phyloP scores from a whole-genome alignment of 2,113 vertebrate genomes.

The Typhlomys cinereus region DNA sequence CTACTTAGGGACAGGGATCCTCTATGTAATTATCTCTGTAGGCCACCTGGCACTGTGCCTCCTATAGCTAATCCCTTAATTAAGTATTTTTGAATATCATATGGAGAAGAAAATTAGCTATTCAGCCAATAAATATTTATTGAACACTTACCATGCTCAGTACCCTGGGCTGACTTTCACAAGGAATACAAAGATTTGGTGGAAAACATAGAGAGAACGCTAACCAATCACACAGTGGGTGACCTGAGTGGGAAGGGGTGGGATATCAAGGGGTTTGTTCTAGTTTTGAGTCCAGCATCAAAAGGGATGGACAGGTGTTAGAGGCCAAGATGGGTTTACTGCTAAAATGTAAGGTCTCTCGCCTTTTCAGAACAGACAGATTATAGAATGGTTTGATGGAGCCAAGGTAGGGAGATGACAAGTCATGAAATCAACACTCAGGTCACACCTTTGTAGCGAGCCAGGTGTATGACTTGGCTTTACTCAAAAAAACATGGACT shows the following conservation, averaged over 20 bases:
- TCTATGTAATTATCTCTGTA: slow-evolving; percentile 57
- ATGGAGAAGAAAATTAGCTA: slow-evolving; percentile 57
- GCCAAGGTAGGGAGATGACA: neutral
- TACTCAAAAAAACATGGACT: neutral
- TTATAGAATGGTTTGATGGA: neutral
- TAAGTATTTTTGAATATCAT: slow-evolving; percentile 62
- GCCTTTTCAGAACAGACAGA: neutral
- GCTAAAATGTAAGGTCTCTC: neutral
- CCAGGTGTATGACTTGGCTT: neutral
- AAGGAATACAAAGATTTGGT: slow-evolving; percentile 23
- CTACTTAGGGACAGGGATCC: slow-evolving; percentile 66
- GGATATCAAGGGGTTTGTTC: too few relatives aligned
- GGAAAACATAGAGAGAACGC: neutral
- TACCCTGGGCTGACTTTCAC: neutral
- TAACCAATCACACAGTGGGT: neutral
- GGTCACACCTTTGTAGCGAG: neutral
- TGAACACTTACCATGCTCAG: slow-evolving; percentile 23
- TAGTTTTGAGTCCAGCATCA: too few relatives aligned
- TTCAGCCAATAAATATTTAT: slow-evolving; percentile 54
- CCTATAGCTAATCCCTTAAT: slow-evolving; percentile 49
- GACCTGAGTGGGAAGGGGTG: neutral
- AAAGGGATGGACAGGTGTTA: neutral
- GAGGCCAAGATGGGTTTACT: neutral
- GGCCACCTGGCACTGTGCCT: slow-evolving; percentile 44
- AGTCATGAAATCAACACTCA: neutral